Percentiles rank a stretch among this genome's conserved stretches.
Conservation (phyloP, 2,113 vertebrate genomes). For the Maccullochella peelii region DNA sequence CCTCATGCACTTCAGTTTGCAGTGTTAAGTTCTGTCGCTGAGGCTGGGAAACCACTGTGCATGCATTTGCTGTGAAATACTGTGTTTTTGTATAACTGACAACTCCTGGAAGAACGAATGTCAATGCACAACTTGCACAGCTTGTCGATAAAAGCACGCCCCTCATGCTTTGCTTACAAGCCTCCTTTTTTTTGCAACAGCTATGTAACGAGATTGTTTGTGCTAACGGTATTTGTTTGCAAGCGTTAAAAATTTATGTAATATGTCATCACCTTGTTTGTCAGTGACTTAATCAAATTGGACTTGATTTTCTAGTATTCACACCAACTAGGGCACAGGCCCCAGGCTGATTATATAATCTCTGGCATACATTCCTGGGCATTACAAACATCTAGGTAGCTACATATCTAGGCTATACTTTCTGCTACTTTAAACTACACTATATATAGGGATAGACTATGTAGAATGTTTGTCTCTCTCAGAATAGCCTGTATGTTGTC, state of each 20-base stretch:
- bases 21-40: neutral
- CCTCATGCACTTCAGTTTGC: constrained; percentile 18
- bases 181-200: constrained; percentile 4
- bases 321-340: constrained; percentile 68
- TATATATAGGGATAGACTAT: neutral
- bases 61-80: neutral
- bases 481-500: constrained; percentile 19
- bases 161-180: constrained; percentile 15
- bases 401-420: constrained; percentile 19
- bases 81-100: constrained; percentile 21
- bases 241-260: constrained; percentile 23
- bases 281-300: constrained; percentile 52
- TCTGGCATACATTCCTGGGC: constrained; percentile 62
- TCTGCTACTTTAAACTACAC: neutral
- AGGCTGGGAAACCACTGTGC: neutral
- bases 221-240: constrained; percentile 31
- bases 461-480: neutral
- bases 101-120: constrained; percentile 29
- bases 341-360: constrained; percentile 69
- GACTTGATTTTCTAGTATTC: constrained; percentile 61
- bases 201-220: constrained; percentile 13
- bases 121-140: constrained; percentile 34
- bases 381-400: constrained; percentile 49
- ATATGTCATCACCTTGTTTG: constrained; percentile 49
- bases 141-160: constrained; percentile 8